phyloP scores from a whole-genome alignment of 92 coral and sea anemone genomes.

The Porites rus region DNA sequence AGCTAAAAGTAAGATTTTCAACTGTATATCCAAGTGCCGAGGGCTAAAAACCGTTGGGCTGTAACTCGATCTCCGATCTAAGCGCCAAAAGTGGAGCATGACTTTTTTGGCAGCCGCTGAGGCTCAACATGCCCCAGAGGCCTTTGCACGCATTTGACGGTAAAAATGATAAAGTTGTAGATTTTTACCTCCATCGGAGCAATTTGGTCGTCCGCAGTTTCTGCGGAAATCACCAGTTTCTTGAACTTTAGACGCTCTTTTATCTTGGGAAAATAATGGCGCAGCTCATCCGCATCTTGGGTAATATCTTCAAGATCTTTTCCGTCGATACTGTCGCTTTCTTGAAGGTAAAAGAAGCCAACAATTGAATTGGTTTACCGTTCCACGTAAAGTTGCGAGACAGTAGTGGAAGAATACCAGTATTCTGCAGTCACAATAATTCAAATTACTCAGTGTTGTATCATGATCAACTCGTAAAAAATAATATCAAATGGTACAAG shows the following conservation, averaged over 20 bases:
- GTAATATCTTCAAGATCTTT: slow-evolving; percentile 25
- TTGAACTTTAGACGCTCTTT: slow-evolving; percentile 60
- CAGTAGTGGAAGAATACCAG: too few relatives aligned
- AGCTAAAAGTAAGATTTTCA: too few relatives aligned
- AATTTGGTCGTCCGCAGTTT: slow-evolving; percentile 8
- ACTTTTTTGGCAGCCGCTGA: slow-evolving; percentile 14
- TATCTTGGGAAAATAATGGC: slow-evolving; percentile 51
- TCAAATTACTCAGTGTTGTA: too few relatives aligned
- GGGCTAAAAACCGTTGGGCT: background rate
- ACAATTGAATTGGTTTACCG: background rate
- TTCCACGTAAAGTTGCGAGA: background rate
- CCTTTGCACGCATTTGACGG: slow-evolving; percentile 21
- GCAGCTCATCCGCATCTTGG: slow-evolving; percentile 51
- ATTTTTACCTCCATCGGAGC: slow-evolving; percentile 7
- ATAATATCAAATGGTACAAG: too few relatives aligned
- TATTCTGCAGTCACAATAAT: too few relatives aligned
- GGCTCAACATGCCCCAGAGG: slow-evolving; percentile 33
- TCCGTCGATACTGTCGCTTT: slow-evolving; percentile 42
- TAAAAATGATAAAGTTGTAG: slow-evolving; percentile 6
- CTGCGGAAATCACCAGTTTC: slow-evolving; percentile 22
- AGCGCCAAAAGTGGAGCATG: slow-evolving; percentile 13
- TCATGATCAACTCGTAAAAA: too few relatives aligned
- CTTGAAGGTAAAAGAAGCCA: slow-evolving; percentile 27
- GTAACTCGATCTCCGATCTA: background rate
- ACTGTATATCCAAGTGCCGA: background rate